A percentile compares a stretch with the other conserved stretches of the same genome.
These are phyloP conservation scores for Sebastes elongatus DNA, from an alignment of 2,797 vertebrate species.

Conservation along the genomic window DNA sequence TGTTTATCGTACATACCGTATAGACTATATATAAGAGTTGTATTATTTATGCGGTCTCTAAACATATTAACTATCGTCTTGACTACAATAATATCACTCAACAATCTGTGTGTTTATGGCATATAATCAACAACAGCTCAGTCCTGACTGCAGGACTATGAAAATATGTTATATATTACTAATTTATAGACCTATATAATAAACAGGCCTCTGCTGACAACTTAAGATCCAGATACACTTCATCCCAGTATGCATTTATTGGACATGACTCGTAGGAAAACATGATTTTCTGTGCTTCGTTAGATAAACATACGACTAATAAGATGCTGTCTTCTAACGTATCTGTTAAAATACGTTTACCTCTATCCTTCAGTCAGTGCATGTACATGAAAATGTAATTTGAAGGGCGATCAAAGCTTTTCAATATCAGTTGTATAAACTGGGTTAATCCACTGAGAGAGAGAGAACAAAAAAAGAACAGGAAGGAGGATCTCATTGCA, in stretches of 20 bases:
- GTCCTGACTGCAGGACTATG: background rate
- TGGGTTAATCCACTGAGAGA: background rate
- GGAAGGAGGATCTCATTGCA: background rate
- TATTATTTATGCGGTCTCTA: background rate
- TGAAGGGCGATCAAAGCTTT: background rate
- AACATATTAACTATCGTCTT: background rate
- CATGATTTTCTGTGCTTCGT: background rate
- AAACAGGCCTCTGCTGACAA: background rate
- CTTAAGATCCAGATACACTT: background rate
- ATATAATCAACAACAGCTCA: conserved; percentile 6
- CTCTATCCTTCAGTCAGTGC: background rate
- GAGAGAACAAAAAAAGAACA: background rate
- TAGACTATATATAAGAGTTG: background rate
- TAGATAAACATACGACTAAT: background rate
- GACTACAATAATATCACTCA: background rate
- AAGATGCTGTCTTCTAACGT: background rate
- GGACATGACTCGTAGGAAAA: background rate
- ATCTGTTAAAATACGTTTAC: background rate
- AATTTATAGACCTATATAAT: background rate
- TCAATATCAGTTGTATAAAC: background rate
- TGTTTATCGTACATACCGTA: background rate
- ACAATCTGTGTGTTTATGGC: conserved; percentile 3
- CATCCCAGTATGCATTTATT: background rate
- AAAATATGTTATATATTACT: background rate
- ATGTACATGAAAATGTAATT: background rate